Evolutionary conservation across 2,888 invertebrate genomes (phyloP).

Genomic region (Ormyrus labotus): DNA sequence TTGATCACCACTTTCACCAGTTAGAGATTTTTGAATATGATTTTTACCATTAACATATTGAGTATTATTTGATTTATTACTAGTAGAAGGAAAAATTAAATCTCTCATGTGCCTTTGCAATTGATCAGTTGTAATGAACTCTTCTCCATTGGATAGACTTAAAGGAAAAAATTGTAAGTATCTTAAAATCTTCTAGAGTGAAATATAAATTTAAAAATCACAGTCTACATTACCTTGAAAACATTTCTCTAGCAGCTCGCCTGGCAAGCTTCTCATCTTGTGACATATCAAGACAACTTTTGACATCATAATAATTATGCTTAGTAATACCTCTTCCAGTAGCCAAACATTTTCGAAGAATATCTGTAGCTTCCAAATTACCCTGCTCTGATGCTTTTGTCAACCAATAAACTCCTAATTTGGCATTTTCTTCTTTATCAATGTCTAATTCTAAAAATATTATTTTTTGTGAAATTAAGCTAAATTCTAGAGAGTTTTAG

Average conservation of each 20-base stretch:
- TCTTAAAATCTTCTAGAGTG: too few relatives aligned
- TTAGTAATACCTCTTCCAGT: constrained; percentile 85
- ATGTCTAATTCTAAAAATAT: constrained; percentile 79
- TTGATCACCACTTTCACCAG: constrained; percentile 60
- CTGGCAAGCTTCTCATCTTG: constrained; percentile 91
- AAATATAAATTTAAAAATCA: too few relatives aligned
- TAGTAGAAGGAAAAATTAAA: constrained; percentile 69
- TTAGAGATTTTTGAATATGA: constrained; percentile 61
- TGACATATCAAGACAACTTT: constrained; percentile 88
- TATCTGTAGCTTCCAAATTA: constrained; percentile 89
- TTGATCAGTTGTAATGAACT: constrained; percentile 91
- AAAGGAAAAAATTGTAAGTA: not conserved
- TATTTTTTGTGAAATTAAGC: constrained; percentile 27
- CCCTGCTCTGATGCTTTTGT: constrained; percentile 96
- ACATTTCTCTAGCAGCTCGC: constrained; percentile 91
- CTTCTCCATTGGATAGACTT: constrained; percentile 89
- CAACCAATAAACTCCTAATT: constrained; percentile 92
- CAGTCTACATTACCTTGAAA: constrained; percentile 81
- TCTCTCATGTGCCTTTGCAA: constrained; percentile 85
- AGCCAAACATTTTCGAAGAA: constrained; percentile 85
- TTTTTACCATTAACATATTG: constrained; percentile 54
- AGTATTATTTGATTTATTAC: constrained; percentile 51
- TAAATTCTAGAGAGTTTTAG: not conserved
- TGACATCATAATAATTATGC: constrained; percentile 85
- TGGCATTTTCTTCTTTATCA: constrained; percentile 85